Evolutionary conservation across 1,140 invertebrate species (phyloP).

Genomic region (Nebria ingens): DNA sequence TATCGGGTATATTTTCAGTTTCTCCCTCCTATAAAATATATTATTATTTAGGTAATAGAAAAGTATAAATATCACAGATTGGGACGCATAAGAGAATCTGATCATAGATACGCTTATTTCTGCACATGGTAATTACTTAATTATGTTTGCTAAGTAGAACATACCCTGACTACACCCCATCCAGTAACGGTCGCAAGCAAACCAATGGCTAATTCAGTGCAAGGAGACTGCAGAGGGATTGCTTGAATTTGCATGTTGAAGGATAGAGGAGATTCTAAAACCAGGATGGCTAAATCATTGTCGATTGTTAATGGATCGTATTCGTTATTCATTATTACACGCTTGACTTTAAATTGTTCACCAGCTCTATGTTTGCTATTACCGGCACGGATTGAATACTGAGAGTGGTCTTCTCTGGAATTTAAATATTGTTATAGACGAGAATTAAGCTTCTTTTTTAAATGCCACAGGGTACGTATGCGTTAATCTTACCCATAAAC

Average conservation of each 20-base stretch:
- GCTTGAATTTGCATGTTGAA: no score
- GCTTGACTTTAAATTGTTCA: not conserved
- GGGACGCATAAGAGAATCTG: no score
- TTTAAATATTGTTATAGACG: not conserved
- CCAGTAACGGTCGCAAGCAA: not conserved
- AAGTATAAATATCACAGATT: no score
- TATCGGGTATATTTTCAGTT: not conserved
- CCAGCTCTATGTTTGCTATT: conserved; percentile 23
- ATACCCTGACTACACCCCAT: not conserved
- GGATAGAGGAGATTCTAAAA: no score
- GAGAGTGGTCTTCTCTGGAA: not conserved
- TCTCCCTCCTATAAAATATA: not conserved
- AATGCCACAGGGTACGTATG: no score
- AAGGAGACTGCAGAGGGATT: not conserved
- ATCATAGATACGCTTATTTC: no score
- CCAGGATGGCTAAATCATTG: not conserved
- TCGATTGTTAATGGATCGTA: not conserved
- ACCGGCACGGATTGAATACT: conserved; percentile 20
- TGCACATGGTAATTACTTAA: no score
- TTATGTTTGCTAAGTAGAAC: not conserved
- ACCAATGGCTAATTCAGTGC: not conserved
- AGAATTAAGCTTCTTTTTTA: conserved; percentile 22
- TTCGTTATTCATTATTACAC: not conserved
- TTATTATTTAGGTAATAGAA: not conserved
- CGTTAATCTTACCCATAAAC: conserved; percentile 10